A percentile compares a stretch with the other conserved stretches of the same genome.
Evolutionary conservation across 2,113 vertebrate species (phyloP).

Genomic region (Isurus oxyrinchus): DNA sequence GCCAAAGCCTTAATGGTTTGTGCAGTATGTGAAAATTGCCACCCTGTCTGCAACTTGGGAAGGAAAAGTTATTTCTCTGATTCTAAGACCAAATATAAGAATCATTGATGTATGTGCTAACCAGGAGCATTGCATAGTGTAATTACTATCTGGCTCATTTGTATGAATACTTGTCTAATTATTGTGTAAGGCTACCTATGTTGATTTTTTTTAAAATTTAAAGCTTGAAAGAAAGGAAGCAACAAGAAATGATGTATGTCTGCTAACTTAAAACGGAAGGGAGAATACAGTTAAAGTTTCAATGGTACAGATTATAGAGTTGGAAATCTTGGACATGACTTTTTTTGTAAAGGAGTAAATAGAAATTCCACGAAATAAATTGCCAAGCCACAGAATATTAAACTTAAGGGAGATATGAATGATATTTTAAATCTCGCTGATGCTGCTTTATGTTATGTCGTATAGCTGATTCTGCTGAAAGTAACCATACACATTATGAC

Average conservation of each 20-base stretch:
- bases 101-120: neutral
- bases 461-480: neutral
- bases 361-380: neutral
- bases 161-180: neutral
- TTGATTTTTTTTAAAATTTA: neutral
- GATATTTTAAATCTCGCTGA: neutral
- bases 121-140: neutral
- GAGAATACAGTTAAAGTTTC: neutral
- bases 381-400: neutral
- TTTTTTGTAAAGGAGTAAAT: neutral
- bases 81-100: neutral
- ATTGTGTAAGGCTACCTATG: neutral
- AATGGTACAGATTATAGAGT: neutral
- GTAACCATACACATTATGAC: neutral
- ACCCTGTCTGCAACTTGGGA: neutral
- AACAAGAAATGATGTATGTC: neutral
- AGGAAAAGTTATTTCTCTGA: neutral
- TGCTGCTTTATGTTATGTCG: neutral
- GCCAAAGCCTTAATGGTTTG: neutral
- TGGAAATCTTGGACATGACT: neutral
- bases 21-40: conserved; percentile 6
- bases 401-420: neutral
- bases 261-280: neutral
- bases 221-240: neutral
- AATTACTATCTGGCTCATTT: neutral